Evolutionary conservation across 2,888 invertebrate species (phyloP).

Genomic region (Pristionchus japonicus): DNA sequence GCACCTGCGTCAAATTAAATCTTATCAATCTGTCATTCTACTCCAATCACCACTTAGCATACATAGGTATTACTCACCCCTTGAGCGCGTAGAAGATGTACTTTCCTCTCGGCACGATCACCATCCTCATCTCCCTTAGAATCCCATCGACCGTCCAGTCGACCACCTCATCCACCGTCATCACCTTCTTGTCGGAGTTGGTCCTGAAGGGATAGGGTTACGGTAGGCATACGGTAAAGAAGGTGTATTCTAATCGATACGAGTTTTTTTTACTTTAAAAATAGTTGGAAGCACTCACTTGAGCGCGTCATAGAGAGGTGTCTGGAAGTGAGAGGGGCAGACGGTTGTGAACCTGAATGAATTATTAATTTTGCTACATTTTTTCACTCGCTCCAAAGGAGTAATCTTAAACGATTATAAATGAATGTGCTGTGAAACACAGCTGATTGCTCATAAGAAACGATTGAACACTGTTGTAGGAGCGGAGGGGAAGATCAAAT

Average conservation of each 20-base stretch:
- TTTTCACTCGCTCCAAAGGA: no score
- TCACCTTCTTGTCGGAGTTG: conserved; percentile 16
- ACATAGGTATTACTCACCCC: conserved; percentile 28
- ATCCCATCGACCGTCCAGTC: conserved; percentile 43
- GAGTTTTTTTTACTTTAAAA: neutral
- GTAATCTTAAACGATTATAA: neutral
- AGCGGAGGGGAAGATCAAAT: neutral
- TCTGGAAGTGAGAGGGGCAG: conserved; percentile 32
- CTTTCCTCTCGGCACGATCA: conserved; percentile 30
- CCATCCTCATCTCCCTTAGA: conserved; percentile 21
- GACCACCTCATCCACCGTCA: conserved; percentile 38
- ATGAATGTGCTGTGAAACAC: neutral
- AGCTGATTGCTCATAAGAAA: no score
- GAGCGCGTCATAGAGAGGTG: neutral
- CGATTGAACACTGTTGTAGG: no score
- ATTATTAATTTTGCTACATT: no score
- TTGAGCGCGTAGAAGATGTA: conserved; percentile 43
- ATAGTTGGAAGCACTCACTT: neutral
- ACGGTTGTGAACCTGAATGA: conserved; percentile 43
- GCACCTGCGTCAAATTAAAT: no score
- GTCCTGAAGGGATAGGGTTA: neutral
- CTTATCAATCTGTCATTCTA: no score
- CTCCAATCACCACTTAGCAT: no score
- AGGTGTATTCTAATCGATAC: no score
- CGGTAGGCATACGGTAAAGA: neutral